Evolutionary conservation across 2,888 invertebrate species (phyloP), one percentile per base, ranked within the genome.

Genomic region (Ochlodes sylvanus): DNA sequence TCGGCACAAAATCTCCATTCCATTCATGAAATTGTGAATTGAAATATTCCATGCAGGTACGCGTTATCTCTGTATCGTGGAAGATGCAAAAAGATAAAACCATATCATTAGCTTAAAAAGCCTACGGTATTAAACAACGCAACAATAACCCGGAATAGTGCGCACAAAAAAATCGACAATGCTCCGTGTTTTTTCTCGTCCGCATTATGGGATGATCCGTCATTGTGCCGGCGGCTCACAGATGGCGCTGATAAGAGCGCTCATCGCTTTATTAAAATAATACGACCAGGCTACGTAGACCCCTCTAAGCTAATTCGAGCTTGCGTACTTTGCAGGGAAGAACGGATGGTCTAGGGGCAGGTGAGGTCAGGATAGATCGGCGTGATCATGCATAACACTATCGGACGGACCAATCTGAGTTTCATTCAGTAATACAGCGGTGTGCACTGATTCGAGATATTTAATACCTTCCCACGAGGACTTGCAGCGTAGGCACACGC

Each of bases 21-120:
- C 66, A 66, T 66, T 60, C 60, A 66, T 52, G 17, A 54, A 66
- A 54, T 54, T 15, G 60, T 17, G 54, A 60, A 66, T 54, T 60
- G 66, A 54, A 60, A 60, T 58, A 52, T 60, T 66, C 54, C 42
- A 66, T 60, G 60, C 66, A 66, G 66, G 60, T 66, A 66, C 66
- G 58, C 19, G 58, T 47, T 66, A 66, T 66, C 66, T 85, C 82
- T 80, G 75, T 75, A 88, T 85, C 83, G 73, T 68, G 72, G 63
- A 71, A 81, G 85, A 87, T 89, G 81, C 75, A 71, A 77, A 77
- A 73, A 83, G 91, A 90, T 92, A 92, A 89, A 86, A 87, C 86
- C 88, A 85, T 92, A 90, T 92, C 92, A 93, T 92, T 93, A 90
- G 92, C 91, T 88, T 91, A 92, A 92, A 92, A 90, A 90, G 88